Percentiles rank a stretch among this genome's conserved stretches.
phyloP scores from a whole-genome alignment of 53 echinoderm and acorn worm genomes.

The Antedon mediterranea region DNA sequence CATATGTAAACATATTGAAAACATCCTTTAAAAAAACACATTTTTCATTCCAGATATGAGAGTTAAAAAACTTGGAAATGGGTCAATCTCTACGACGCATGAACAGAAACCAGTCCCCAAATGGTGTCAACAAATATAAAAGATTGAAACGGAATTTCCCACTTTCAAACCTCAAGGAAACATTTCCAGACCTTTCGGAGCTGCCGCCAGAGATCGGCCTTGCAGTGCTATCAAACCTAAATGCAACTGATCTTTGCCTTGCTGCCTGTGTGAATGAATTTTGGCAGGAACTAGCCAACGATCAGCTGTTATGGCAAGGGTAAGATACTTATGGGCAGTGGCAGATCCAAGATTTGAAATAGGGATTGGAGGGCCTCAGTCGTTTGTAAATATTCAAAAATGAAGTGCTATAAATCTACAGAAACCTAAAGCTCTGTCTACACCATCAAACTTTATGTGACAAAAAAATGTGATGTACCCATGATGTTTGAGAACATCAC shows the following conservation, averaged over 20 bases:
- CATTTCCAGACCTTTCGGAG: conserved; percentile 71
- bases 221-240: conserved; percentile 84
- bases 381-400: too few species aligned
- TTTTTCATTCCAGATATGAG: not conserved
- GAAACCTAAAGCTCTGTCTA: too few species aligned
- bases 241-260: conserved; percentile 82
- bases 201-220: conserved; percentile 86
- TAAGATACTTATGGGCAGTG: too few species aligned
- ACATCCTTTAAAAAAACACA: too few species aligned
- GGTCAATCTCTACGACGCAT: conserved; percentile 66
- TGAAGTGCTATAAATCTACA: too few species aligned
- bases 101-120: conserved; percentile 7
- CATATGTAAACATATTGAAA: too few species aligned
- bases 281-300: conserved; percentile 79
- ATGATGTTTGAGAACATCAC: too few species aligned
- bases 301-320: conserved; percentile 97
- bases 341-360: too few species aligned
- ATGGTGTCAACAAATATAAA: conserved; percentile 1
- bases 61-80: conserved; percentile 28
- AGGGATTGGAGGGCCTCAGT: too few species aligned
- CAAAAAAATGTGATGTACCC: too few species aligned
- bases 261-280: conserved; percentile 97
- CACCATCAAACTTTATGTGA: too few species aligned
- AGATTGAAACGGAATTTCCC: conserved; percentile 15
- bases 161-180: conserved; percentile 36